A percentile compares a stretch with the other conserved stretches of the same genome.
Evolutionary conservation across 2,888 invertebrate genomes (phyloP).

Genomic region (Stenodema calcarata): DNA sequence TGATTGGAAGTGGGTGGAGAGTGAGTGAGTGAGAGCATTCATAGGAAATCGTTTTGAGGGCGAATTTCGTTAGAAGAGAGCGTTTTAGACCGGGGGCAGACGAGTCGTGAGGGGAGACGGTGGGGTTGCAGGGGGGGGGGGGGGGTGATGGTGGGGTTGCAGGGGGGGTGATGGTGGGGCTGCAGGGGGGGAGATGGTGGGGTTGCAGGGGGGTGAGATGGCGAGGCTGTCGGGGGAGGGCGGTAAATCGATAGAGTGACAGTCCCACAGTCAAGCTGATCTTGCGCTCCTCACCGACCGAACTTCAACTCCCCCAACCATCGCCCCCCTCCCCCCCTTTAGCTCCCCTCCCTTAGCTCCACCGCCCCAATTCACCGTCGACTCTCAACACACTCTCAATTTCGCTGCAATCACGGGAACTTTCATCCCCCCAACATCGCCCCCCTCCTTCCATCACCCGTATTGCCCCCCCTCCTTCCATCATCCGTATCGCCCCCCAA

Average conservation of each 20-base stretch:
- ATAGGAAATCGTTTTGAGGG: background rate
- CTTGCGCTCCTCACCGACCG: conserved; percentile 25
- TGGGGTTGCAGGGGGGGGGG: background rate
- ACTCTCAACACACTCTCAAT: background rate
- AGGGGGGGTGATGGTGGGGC: background rate
- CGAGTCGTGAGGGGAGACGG: background rate
- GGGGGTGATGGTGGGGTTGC: background rate
- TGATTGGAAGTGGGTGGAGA: too few relatives aligned
- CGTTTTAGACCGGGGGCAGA: conserved; percentile 1
- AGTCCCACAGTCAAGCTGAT: conserved; percentile 35
- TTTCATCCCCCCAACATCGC: background rate
- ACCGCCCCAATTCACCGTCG: background rate
- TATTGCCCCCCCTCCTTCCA: background rate
- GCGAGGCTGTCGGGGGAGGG: background rate
- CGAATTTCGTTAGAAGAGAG: conserved; percentile 17
- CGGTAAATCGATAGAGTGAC: conserved; percentile 35
- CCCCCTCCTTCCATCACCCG: too few relatives aligned
- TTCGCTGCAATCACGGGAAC: conserved; percentile 24
- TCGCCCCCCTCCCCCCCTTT: background rate
- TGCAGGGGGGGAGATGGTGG: background rate
- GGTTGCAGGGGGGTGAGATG: background rate
- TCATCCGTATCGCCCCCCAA: background rate
- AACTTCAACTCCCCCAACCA: background rate
- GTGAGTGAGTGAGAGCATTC: background rate
- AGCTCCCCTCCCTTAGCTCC: background rate